These are phyloP conservation scores for Tryphoninae sp. DNA, from an alignment of 2,888 invertebrate species.

Conservation along the genomic window DNA sequence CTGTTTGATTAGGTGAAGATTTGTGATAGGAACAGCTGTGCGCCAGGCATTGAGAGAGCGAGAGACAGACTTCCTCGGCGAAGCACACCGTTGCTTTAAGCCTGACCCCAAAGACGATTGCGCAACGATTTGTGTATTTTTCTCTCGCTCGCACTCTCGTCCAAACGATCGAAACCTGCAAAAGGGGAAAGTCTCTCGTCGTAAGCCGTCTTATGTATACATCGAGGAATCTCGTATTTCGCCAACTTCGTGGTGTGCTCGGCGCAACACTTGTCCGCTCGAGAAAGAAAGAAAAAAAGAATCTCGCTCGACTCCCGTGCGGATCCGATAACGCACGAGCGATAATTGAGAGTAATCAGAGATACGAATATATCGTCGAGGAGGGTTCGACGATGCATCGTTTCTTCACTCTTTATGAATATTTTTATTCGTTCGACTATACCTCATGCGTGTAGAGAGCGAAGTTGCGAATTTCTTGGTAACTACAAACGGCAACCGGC, in stretches of 20 bases:
- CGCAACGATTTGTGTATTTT: constrained; percentile 51
- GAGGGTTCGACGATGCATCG: no score
- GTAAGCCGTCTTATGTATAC: background rate
- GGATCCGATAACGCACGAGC: background rate
- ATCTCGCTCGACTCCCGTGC: background rate
- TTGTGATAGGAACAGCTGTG: constrained; percentile 36
- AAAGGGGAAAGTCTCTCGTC: constrained; percentile 49
- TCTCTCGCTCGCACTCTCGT: background rate
- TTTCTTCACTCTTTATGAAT: no score
- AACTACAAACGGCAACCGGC: background rate
- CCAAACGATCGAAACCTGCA: constrained; percentile 9
- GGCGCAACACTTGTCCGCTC: constrained; percentile 9
- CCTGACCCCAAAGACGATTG: constrained; percentile 36
- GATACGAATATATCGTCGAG: background rate
- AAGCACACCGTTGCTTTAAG: constrained; percentile 3
- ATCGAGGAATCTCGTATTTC: constrained; percentile 10
- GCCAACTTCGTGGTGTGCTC: constrained; percentile 16
- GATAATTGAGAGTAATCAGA: background rate
- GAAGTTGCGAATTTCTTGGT: constrained; percentile 3
- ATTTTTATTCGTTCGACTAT: background rate
- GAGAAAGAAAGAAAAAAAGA: background rate
- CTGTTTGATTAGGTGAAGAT: constrained; percentile 30
- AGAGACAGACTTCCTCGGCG: background rate
- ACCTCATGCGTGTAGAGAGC: background rate
- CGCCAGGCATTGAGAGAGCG: background rate